Conservation (phyloP, 2,888 invertebrate genomes). For the Tachina lurida region DNA sequence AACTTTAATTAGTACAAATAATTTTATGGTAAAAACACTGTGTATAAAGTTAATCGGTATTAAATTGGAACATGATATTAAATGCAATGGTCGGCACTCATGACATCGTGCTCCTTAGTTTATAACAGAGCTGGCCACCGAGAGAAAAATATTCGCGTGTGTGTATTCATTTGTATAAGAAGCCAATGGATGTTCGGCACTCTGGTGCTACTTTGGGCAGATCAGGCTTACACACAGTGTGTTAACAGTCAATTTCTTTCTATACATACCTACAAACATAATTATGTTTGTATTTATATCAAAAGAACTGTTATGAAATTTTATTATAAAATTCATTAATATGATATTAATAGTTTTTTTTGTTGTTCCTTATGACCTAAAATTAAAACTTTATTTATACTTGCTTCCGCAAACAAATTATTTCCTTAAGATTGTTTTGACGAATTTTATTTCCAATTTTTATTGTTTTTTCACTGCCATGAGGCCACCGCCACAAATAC, state of each 20-base stretch:
- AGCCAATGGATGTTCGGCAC: too few species aligned
- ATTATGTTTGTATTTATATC: background rate
- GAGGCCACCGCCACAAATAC: constrained; percentile 12
- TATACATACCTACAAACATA: background rate
- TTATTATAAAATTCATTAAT: constrained; percentile 9
- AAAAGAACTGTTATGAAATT: background rate
- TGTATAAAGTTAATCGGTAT: constrained; percentile 18
- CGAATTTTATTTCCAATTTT: background rate
- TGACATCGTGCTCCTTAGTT: background rate
- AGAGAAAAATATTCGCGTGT: too few species aligned
- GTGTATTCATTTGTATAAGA: too few species aligned
- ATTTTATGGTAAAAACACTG: constrained; percentile 10
- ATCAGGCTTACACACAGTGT: too few species aligned
- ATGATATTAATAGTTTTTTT: background rate
- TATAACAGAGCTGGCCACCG: too few species aligned
- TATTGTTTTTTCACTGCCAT: background rate
- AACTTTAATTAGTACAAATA: constrained; percentile 29
- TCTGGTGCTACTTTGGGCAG: too few species aligned
- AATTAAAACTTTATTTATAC: background rate
- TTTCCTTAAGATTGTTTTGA: constrained; percentile 29
- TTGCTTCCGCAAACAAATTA: constrained; percentile 29
- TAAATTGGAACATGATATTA: background rate
- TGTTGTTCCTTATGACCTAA: background rate
- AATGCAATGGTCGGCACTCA: background rate
- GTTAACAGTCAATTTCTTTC: too few species aligned